Percentiles rank a stretch among this genome's conserved stretches.
Evolutionary conservation across 2,888 invertebrate species (phyloP).

Genomic region (Aethes cnicana): DNA sequence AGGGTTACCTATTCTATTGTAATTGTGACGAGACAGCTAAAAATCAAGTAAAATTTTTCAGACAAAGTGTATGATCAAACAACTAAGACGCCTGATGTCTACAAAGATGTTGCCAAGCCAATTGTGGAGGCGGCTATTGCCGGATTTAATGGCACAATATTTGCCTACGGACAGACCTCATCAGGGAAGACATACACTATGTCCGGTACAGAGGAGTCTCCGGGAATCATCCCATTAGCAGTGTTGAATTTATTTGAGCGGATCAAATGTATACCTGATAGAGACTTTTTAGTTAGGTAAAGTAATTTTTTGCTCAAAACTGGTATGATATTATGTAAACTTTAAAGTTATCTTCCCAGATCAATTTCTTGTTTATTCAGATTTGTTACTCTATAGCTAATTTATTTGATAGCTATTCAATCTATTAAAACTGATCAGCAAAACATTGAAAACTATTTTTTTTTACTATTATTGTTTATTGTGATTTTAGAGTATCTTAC

Average conservation of each 20-base stretch:
- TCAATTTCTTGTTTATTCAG: too few relatives aligned
- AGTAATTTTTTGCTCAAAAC: not conserved
- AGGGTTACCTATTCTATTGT: slow-evolving; percentile 42
- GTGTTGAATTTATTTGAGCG: slow-evolving; percentile 87
- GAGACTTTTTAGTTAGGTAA: slow-evolving; percentile 89
- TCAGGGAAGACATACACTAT: slow-evolving; percentile 94
- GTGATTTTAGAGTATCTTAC: slow-evolving; percentile 87
- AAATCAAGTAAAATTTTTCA: slow-evolving; percentile 61
- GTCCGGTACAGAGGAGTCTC: slow-evolving; percentile 86
- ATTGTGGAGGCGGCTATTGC: slow-evolving; percentile 87
- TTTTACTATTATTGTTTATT: slow-evolving; percentile 14
- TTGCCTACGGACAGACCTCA: slow-evolving; percentile 95
- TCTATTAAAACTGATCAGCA: too few relatives aligned
- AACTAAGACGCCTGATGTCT: slow-evolving; percentile 84
- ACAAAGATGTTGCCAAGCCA: slow-evolving; percentile 85
- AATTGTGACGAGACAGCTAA: slow-evolving; percentile 38
- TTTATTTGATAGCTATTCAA: too few relatives aligned
- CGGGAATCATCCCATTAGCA: slow-evolving; percentile 89
- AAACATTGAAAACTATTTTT: too few relatives aligned
- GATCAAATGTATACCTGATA: slow-evolving; percentile 83
- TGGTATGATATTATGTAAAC: too few relatives aligned
- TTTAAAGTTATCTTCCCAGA: too few relatives aligned
- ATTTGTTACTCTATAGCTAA: too few relatives aligned
- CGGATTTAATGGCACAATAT: slow-evolving; percentile 93
- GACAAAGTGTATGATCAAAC: slow-evolving; percentile 87